Percentiles rank a stretch among this genome's conserved stretches.
These are phyloP conservation scores for Leptestheria dahalacensis DNA, from an alignment of 1,140 invertebrate genomes.

Conservation along the genomic window DNA sequence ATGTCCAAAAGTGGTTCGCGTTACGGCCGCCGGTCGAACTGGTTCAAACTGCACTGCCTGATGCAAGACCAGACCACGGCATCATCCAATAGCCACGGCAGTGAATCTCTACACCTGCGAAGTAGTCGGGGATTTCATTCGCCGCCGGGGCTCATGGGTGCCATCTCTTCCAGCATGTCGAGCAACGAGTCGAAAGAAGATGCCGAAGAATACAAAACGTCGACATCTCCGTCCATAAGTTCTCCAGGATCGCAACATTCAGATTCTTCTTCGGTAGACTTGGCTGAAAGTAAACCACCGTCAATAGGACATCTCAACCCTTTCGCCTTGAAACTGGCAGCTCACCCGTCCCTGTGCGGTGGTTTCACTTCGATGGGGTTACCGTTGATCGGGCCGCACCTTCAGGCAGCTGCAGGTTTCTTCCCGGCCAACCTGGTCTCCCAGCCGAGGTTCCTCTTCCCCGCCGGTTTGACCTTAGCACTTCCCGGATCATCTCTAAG, in stretches of 20 bases:
- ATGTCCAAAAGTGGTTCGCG: conserved; percentile 90
- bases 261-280: conserved; percentile 48
- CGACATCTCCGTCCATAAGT: conserved; percentile 44
- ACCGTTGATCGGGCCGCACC: conserved; percentile 6
- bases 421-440: conserved; percentile 23
- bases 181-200: conserved; percentile 17
- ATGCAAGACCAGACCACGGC: conserved; percentile 31
- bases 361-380: conserved; percentile 15
- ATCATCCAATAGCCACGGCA: not conserved
- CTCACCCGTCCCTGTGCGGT: not conserved
- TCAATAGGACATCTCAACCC: not conserved
- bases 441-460: conserved; percentile 30
- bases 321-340: not conserved
- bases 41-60: conserved; percentile 88
- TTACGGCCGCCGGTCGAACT: conserved; percentile 76
- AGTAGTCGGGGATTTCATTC: not conserved
- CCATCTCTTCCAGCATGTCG: conserved; percentile 14
- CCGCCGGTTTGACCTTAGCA: conserved; percentile 35
- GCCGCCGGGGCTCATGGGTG: not conserved
- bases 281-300: conserved; percentile 19
- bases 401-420: conserved; percentile 27
- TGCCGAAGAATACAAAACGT: conserved; percentile 40
- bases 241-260: conserved; percentile 58
- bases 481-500: not conserved
- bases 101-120: not conserved